phyloP scores from a whole-genome alignment of 2,888 invertebrate species.

The Cylindroiulus punctatus region DNA sequence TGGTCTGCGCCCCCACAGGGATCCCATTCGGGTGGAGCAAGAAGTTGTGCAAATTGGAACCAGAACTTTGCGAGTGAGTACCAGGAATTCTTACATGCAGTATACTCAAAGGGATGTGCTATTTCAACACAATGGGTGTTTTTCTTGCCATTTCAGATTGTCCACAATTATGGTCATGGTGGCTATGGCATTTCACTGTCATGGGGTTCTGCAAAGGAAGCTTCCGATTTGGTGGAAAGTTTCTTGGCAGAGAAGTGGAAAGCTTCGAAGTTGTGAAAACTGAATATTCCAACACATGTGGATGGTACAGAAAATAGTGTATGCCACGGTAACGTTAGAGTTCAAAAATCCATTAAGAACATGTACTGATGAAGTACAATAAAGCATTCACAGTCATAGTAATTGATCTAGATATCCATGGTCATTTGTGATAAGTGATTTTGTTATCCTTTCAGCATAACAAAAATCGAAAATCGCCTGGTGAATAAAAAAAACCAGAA shows the following conservation, averaged over 20 bases:
- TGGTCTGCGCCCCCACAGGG: slow-evolving; percentile 84
- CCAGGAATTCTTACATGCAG: slow-evolving; percentile 30
- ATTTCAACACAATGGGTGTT: not conserved
- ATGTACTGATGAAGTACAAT: no score
- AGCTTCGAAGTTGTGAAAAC: slow-evolving; percentile 34
- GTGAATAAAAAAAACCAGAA: no score
- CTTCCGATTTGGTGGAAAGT: slow-evolving; percentile 73
- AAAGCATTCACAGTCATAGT: no score
- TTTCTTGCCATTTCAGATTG: slow-evolving; percentile 69
- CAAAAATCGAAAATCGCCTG: no score
- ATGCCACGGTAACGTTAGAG: no score
- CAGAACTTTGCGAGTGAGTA: slow-evolving; percentile 27
- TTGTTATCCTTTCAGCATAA: no score
- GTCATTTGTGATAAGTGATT: no score
- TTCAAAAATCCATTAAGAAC: no score
- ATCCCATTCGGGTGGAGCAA: slow-evolving; percentile 65
- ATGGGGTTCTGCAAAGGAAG: slow-evolving; percentile 85
- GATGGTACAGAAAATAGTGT: no score
- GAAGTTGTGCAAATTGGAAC: slow-evolving; percentile 37
- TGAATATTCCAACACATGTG: not conserved
- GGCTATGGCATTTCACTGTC: slow-evolving; percentile 91
- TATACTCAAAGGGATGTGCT: not conserved
- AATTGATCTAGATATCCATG: no score
- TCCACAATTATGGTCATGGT: slow-evolving; percentile 96
- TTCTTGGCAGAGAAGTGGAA: not conserved